Percentiles rank a stretch among this genome's conserved stretches.
Evolutionary conservation across 2,113 vertebrate species (phyloP).

Genomic region (Apus apus): DNA sequence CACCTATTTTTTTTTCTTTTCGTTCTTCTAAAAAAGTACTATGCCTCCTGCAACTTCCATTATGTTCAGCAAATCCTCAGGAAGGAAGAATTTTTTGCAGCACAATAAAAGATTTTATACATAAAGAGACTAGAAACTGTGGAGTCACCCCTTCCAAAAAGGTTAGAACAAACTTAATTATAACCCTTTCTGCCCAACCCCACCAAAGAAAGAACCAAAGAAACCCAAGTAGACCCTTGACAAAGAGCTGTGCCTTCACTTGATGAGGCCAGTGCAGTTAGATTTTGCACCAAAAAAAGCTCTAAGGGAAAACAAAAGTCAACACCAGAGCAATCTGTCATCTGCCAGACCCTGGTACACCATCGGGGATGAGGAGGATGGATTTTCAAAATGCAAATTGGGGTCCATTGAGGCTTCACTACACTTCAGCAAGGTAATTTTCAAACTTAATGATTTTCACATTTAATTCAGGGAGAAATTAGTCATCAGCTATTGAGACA

Average conservation of each 20-base stretch:
- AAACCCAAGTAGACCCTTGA: neutral
- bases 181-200: neutral
- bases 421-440: conserved; percentile 47
- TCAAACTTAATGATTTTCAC: conserved; percentile 71
- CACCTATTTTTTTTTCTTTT: neutral
- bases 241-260: neutral
- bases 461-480: conserved; percentile 70
- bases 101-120: neutral
- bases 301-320: neutral
- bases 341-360: neutral
- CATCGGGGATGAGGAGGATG: neutral
- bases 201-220: neutral
- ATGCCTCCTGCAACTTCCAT: conserved; percentile 24
- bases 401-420: conserved; percentile 8
- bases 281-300: neutral
- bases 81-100: conserved; percentile 18
- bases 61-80: conserved; percentile 37
- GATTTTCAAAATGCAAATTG: conserved; percentile 41
- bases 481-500: conserved; percentile 70
- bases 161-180: conserved; percentile 25
- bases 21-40: neutral
- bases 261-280: neutral
- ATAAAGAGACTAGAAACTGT: neutral
- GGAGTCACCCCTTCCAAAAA: neutral
- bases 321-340: neutral